Conservation (phyloP, 2,113 vertebrate genomes). For the Charadrius vociferus region DNA sequence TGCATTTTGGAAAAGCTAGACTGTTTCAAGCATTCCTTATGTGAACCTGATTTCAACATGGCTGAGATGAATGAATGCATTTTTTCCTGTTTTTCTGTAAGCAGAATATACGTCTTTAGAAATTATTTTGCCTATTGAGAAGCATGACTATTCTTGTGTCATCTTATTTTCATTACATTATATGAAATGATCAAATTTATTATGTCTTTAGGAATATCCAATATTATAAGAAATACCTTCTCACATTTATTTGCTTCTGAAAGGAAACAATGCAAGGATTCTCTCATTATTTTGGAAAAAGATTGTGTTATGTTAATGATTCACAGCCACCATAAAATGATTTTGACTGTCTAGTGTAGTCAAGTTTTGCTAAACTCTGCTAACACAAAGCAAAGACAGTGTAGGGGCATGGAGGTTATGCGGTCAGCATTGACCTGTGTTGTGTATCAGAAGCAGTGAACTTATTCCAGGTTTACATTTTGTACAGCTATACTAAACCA, state of each 20-base stretch:
- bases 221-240: neutral
- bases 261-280: neutral
- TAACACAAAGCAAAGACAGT: neutral
- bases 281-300: neutral
- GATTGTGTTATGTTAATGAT: neutral
- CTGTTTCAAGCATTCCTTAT: neutral
- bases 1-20: neutral
- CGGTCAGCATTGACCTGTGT: neutral
- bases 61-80: neutral
- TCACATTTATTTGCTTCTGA: neutral
- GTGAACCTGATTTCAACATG: neutral
- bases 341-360: neutral
- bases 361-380: neutral
- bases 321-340: neutral
- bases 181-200: neutral
- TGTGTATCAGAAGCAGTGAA: neutral
- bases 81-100: neutral
- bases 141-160: neutral
- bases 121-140: neutral
- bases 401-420: neutral
- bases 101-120: neutral
- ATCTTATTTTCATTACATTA: neutral
- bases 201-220: neutral
- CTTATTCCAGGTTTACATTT: neutral
- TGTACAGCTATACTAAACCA: neutral